Evolutionary conservation across 2,113 vertebrate genomes (phyloP), one percentile per base, ranked within the genome.

Genomic region (Plotosus lineatus): DNA sequence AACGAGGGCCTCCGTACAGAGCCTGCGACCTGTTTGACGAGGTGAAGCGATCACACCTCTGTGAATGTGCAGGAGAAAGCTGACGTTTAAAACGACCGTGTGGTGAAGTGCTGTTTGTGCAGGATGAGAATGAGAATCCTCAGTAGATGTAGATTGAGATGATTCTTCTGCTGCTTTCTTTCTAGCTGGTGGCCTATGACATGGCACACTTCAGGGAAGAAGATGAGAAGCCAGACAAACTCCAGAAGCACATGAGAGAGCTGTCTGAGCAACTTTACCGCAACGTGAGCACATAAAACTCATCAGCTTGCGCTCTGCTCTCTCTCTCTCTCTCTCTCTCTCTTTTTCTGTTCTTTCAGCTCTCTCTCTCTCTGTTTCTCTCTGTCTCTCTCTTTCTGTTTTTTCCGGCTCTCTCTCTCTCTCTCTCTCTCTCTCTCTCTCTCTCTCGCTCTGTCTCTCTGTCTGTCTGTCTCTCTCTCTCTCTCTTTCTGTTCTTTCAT

Each of bases 1-100:
- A 99, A 88, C 94, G 98, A 83, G 98, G 98, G 74, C 96, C 97
- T 85, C 97, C 98, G 36, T 99, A 96, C 91, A 90, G 98, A 91
- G 90, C 95, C 85, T 98, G 96, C 76, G 98, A 99, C 94, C 96
- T 99, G 63, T 99, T 99, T 91, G 98, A 99, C 91, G 97, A 98
- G 96, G 98, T 99, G 90, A 82, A 79, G 83, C 51, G 28, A 14
- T 10, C 61, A 33, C 73, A 61, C 6, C 19, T 40, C 10, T 71
- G 42, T 23, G 10, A 28, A 11, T 6, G 51, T 60, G 56, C 11
- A 31, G 1, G 12, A 60, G 56, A 26, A 60, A 58, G 7, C 55
- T 28, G 9, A 58, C 12, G 12, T 4, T 31, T 1, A 60, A 6
- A 31, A 1, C 31, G 0, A 51, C 1, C 17, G 15, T 15, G 12